Percentiles rank a stretch among this genome's conserved stretches.
Evolutionary conservation across 2,888 invertebrate species (phyloP).

Genomic region (Tinea semifulvella): DNA sequence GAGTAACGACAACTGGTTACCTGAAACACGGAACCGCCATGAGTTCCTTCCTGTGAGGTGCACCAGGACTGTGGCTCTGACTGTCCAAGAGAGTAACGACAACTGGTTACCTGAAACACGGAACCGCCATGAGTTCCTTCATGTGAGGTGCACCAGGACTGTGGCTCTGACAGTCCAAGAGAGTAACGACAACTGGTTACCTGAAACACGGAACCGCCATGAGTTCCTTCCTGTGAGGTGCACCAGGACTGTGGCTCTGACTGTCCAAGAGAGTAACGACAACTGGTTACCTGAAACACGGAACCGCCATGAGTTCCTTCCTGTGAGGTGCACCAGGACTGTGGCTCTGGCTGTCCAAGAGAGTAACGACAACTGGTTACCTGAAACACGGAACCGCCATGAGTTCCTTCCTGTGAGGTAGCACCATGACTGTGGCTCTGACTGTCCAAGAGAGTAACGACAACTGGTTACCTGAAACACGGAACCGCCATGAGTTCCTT

Average conservation of each 20-base stretch:
- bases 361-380: slow-evolving; percentile 30
- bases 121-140: slow-evolving; percentile 49
- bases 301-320: slow-evolving; percentile 49
- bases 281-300: slow-evolving; percentile 48
- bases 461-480: slow-evolving; percentile 47
- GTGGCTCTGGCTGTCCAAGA: too few species aligned
- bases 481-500: slow-evolving; percentile 50
- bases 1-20: slow-evolving; percentile 28
- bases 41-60: slow-evolving; percentile 43
- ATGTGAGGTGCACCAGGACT: slow-evolving; percentile 38
- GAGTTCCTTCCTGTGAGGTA: slow-evolving; percentile 43
- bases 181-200: slow-evolving; percentile 28
- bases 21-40: slow-evolving; percentile 55
- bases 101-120: slow-evolving; percentile 47
- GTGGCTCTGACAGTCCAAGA: too few species aligned
- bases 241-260: too few species aligned
- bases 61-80: too few species aligned
- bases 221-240: slow-evolving; percentile 43
- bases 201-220: slow-evolving; percentile 55
- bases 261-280: too few species aligned
- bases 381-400: slow-evolving; percentile 55
- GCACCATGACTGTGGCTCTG: too few species aligned
- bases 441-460: too few species aligned
- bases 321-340: slow-evolving; percentile 36
- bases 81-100: too few species aligned